phyloP scores from a whole-genome alignment of 2,888 invertebrate species.

The Pollenia amentaria region DNA sequence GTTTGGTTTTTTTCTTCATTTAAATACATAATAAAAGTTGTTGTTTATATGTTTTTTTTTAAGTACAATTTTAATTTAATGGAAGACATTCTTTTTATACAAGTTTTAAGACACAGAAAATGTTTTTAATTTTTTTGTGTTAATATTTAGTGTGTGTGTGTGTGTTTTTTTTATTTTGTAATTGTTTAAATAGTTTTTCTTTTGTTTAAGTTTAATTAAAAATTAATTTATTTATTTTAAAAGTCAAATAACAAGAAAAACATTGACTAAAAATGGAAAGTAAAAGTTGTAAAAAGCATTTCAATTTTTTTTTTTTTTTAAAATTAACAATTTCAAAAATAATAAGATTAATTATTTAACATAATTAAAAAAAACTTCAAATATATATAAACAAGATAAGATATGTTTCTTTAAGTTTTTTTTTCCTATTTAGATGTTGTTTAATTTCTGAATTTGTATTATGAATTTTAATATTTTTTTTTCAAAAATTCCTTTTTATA shows the following conservation, averaged over 20 bases:
- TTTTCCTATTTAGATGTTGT: conserved; percentile 38
- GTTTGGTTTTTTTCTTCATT: conserved; percentile 54
- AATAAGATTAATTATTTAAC: conserved; percentile 39
- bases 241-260: conserved; percentile 70
- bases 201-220: conserved; percentile 28
- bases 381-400: conserved; percentile 70
- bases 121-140: conserved; percentile 79
- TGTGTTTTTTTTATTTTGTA: conserved; percentile 67
- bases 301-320: not conserved
- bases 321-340: conserved; percentile 37
- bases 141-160: conserved; percentile 60
- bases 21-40: conserved; percentile 69
- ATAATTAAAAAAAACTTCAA: conserved; percentile 65
- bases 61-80: conserved; percentile 78
- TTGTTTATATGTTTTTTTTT: conserved; percentile 64
- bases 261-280: conserved; percentile 65
- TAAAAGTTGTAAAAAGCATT: conserved; percentile 22
- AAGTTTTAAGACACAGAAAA: conserved; percentile 85
- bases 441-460: conserved; percentile 41
- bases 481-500: conserved; percentile 23
- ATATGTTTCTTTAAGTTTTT: conserved; percentile 59
- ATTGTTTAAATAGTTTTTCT: conserved; percentile 72
- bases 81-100: conserved; percentile 85
- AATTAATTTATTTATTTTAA: conserved; percentile 58
- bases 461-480: conserved; percentile 24